A percentile compares a stretch with the other conserved stretches of the same genome.
These are phyloP conservation scores for Drosophila sordidula DNA, from an alignment of 2,888 invertebrate genomes.

Conservation along the genomic window DNA sequence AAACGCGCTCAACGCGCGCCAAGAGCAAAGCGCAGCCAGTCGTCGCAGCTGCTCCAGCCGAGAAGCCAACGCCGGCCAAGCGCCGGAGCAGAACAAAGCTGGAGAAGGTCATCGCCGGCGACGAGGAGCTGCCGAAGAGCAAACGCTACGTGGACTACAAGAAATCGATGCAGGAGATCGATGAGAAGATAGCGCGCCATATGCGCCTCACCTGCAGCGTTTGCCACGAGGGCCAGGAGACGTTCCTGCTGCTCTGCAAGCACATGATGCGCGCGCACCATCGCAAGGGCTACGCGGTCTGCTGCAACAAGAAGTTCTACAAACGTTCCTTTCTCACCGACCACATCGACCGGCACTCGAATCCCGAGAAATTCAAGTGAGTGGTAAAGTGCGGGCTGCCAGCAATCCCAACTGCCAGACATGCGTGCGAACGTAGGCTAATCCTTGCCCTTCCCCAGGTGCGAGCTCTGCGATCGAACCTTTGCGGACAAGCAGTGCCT, in stretches of 20 bases:
- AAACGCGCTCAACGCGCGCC: conserved; percentile 57
- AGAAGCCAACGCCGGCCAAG: conserved; percentile 4
- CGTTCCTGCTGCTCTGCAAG: conserved; percentile 75
- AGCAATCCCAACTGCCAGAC: fast-evolving
- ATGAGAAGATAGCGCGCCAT: conserved; percentile 80
- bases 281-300: conserved; percentile 80
- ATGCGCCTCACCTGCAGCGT: conserved; percentile 83
- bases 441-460: conserved; percentile 47
- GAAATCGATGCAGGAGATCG: conserved; percentile 74
- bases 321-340: conserved; percentile 82
- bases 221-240: conserved; percentile 70
- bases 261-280: conserved; percentile 76
- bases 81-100: conserved; percentile 32
- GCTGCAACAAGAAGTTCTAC: conserved; percentile 84
- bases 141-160: conserved; percentile 56
- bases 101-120: conserved; percentile 8
- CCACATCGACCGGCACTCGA: conserved; percentile 83
- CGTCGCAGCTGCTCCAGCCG: conserved; percentile 9
- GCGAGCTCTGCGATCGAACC: conserved; percentile 71
- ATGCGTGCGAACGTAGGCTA: too few relatives aligned
- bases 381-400: conserved; percentile 52
- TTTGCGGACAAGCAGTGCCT: conserved; percentile 83
- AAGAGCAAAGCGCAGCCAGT: conserved; percentile 53
- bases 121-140: conserved; percentile 17
- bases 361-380: conserved; percentile 84